phyloP scores from a whole-genome alignment of 1,140 invertebrate genomes.

The Trachymyrmex septentrionalis region DNA sequence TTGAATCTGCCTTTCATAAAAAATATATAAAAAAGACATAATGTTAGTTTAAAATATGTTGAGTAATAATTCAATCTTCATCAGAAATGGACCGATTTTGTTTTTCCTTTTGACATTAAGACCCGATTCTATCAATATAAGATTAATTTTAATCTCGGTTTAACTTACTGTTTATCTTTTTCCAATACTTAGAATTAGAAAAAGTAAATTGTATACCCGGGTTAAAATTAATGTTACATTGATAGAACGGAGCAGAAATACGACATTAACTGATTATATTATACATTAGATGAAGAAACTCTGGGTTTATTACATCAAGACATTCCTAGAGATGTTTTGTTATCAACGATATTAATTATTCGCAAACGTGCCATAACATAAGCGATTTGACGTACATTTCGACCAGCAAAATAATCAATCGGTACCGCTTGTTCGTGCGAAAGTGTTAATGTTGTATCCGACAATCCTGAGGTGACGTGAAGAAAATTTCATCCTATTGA shows the following conservation, averaged over 20 bases:
- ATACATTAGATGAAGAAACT: not conserved
- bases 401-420: conserved; percentile 22
- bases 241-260: not conserved
- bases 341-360: not conserved
- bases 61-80: not conserved
- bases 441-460: conserved; percentile 26
- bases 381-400: not conserved
- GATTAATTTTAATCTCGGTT: too few relatives aligned
- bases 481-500: conserved; percentile 3
- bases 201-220: too few relatives aligned
- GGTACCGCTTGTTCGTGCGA: conserved; percentile 17
- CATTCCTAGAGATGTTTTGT: not conserved
- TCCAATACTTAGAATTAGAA: too few relatives aligned
- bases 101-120: not conserved
- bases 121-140: too few relatives aligned
- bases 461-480: conserved; percentile 39
- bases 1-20: not conserved
- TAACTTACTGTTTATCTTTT: too few relatives aligned
- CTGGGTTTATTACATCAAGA: not conserved
- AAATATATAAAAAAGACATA: not conserved
- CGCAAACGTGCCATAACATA: not conserved
- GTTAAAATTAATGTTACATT: too few relatives aligned
- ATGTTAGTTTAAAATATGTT: not conserved
- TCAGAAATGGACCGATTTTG: not conserved
- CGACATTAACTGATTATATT: not conserved